Conservation (phyloP, 2,888 invertebrate genomes). For the Pyrochroa serraticornis region DNA sequence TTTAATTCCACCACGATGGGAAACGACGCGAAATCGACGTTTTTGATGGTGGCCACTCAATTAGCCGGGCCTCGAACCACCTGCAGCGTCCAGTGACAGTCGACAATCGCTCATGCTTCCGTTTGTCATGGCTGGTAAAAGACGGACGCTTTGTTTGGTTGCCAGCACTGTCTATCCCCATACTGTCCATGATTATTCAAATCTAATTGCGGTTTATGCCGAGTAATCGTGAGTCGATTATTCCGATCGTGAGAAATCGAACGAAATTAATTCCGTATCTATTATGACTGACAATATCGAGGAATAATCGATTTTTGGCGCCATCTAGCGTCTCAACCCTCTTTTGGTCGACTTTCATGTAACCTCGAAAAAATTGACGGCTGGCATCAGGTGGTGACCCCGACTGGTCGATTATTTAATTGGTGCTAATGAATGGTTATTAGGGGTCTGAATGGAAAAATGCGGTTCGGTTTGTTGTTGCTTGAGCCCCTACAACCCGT, state of each 20-base stretch:
- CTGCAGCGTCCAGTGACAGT: slow-evolving; percentile 50
- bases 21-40: neutral
- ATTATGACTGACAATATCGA: neutral
- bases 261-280: slow-evolving; percentile 14
- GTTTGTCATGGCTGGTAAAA: slow-evolving; percentile 40
- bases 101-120: slow-evolving; percentile 53
- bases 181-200: slow-evolving; percentile 32
- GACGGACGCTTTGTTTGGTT: slow-evolving; percentile 36
- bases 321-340: no score
- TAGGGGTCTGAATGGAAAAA: no score
- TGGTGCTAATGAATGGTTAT: no score
- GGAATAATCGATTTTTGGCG: no score
- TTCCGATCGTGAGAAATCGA: slow-evolving; percentile 24
- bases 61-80: slow-evolving; percentile 48
- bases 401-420: no score
- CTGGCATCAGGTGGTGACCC: no score
- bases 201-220: slow-evolving; percentile 25
- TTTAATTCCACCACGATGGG: no score
- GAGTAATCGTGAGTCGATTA: slow-evolving; percentile 25
- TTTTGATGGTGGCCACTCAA: slow-evolving; percentile 49
- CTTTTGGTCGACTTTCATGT: no score
- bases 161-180: slow-evolving; percentile 36
- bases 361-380: no score
- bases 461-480: no score
- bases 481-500: no score